Base-by-base conservation (phyloP, 1,140 invertebrate species). In the Bacillus rossius region DNA sequence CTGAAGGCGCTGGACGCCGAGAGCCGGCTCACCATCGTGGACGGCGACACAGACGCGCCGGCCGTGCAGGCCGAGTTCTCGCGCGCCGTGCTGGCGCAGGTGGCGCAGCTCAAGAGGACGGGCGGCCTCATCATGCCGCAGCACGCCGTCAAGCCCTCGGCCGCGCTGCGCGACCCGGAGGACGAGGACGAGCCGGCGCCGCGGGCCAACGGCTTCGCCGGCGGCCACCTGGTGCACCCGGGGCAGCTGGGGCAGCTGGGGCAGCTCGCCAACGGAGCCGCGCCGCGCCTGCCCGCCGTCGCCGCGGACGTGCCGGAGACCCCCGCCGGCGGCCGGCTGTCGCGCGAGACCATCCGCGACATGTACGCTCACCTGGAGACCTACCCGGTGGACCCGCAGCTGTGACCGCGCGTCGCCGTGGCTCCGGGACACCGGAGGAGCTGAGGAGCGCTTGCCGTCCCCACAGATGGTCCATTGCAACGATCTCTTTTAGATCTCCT, bases 1-100 rank as follows among this genome's bases (percentile, higher is more conserved):
- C 77, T 94, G 19, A 94, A 93, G 73, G 79, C 77, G 0, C 76
- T 94, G 69, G 92, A 95, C 63, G 86, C 84, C 57, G 82, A 87
- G 52, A 84, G 84, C 67, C 80, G 91, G 14, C 73, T 94, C 19
- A 84, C 82, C 41, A 92, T 93, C 61, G 89, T 91, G 8, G 88
- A 92, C 65, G 89, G 89, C 0, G 88, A 91, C 65, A 89, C 88
- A 0, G 88, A 91, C 62, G 81, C 84, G 8, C 29, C 61, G 2
- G 34, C 54, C 4, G 53, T 91, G 0, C 85, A 89, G 65, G 79
- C 84, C 10, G 86, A 90, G 63, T 90, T 91, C 68, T 78, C 81
- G 10, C 75, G 79, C n/a, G 79, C 86, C 0, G 76, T 91, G 17
- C 74, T 81, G 41, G 81, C 87, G 64, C 77, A 87, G 59, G 80